Evolutionary conservation across 2,797 vertebrate genomes (phyloP), one percentile per base, ranked within the genome.

Genomic region (Pygocentrus nattereri): DNA sequence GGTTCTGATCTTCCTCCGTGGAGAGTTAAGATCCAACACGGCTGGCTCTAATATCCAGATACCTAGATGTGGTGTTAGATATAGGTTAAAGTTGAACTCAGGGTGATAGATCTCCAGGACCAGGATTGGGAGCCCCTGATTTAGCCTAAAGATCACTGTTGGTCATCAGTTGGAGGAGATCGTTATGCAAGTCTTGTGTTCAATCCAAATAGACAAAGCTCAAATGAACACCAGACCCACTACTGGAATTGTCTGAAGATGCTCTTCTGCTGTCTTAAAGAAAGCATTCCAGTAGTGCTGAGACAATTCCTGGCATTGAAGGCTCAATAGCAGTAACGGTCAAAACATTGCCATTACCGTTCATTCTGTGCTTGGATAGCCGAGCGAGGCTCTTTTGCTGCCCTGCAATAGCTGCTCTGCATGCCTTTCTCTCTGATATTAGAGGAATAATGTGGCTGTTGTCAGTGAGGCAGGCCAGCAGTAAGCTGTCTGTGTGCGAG

Each of bases 401-500:
- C 70, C 76, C 82, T 49, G 73, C 59, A 56, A 23, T 44, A 31
- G 12, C 50, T 70, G 10, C 54, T 70, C 62, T 19, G 56, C 61
- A n/a, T 54, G 75, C 49, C 3, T 56, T 52, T 65, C 62, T 74
- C 34, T 61, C 59, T 72, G 50, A 27, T 69, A 76, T 73, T n/a
- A 50, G 25, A 80, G 65, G 54, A 70, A 67, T 30, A 71, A 69
- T 64, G 69, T 61, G 47, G 27, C 34, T 64, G 56, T 83, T 79
- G 77, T 76, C 23, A 41, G 65, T 18, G 30, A 16, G 69, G 75
- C 75, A 62, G 68, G 79, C 68, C 69, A 30, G 74, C 76, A 67
- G 77, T 52, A 47, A 27, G n/a, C 67, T 74, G 81, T 65, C 67
- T 76, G 61, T 56, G 78, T 25, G 27, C 64, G 65, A 65, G 84